Percentiles rank a stretch among this genome's conserved stretches.
phyloP scores from a whole-genome alignment of 1,140 invertebrate genomes.

The Oedothorax gibbosus region DNA sequence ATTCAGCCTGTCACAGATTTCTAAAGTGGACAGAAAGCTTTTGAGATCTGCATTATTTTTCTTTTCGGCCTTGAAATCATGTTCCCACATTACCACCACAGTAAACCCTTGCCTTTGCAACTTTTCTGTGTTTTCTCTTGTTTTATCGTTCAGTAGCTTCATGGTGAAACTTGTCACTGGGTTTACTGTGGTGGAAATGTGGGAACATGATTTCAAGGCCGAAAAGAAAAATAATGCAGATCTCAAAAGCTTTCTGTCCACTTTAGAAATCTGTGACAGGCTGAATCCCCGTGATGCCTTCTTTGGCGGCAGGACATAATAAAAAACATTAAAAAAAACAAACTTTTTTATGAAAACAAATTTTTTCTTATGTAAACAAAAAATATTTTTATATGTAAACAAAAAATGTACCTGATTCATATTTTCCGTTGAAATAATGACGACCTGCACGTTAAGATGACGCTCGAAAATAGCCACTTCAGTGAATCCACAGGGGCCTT shows the following conservation, averaged over 20 bases:
- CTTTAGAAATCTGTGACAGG: background rate
- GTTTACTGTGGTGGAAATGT: background rate
- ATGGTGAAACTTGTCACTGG: background rate
- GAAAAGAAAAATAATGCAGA: background rate
- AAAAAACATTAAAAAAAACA: too few species aligned
- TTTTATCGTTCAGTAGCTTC: background rate
- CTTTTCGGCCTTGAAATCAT: background rate
- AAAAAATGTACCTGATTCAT: conserved; percentile 12
- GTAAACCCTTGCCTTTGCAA: background rate
- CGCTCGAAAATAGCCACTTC: conserved; percentile 11
- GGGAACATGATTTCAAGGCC: conserved; percentile 4
- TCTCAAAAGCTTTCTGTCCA: background rate
- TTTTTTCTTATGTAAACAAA: too few species aligned
- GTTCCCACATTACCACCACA: conserved; percentile 3
- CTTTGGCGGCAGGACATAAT: conserved; percentile 3
- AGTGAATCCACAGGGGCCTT: conserved; percentile 17
- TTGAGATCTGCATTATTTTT: background rate
- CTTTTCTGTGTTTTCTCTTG: background rate
- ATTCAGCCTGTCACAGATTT: background rate
- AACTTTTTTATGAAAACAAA: too few species aligned
- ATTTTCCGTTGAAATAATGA: conserved; percentile 30
- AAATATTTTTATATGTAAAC: too few species aligned
- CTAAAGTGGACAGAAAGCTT: background rate
- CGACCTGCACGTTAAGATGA: conserved; percentile 9
- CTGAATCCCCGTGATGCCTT: background rate